Percentiles rank a stretch among this genome's conserved stretches.
phyloP scores from a whole-genome alignment of 1,140 invertebrate species.

The Subanguina moxae region DNA sequence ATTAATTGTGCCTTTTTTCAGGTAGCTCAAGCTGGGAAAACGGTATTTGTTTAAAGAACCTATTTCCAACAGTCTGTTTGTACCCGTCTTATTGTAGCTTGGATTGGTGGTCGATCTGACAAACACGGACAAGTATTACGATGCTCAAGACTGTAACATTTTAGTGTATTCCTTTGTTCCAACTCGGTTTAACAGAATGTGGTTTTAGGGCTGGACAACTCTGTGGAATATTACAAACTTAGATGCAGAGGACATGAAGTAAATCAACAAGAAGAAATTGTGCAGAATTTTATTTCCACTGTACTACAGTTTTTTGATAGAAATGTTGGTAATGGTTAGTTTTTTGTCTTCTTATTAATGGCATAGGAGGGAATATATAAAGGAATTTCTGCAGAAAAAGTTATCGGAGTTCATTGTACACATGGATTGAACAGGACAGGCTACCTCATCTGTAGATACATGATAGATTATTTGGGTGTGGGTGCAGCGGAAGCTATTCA shows the following conservation, averaged over 20 bases:
- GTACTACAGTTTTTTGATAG: conserved; percentile 22
- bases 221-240: conserved; percentile 63
- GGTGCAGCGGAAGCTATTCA: conserved; percentile 16
- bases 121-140: conserved; percentile 69
- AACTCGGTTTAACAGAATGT: too few species aligned
- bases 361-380: not conserved
- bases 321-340: conserved; percentile 15
- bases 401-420: conserved; percentile 79
- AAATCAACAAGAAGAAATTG: conserved; percentile 29
- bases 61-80: too few species aligned
- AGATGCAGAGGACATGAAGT: conserved; percentile 61
- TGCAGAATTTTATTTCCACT: conserved; percentile 28
- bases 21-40: conserved; percentile 50
- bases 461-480: conserved; percentile 17
- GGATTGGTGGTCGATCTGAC: conserved; percentile 70
- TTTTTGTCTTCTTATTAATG: too few species aligned
- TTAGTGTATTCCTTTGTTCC: not conserved
- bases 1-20: not conserved
- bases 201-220: conserved; percentile 20
- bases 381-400: conserved; percentile 17
- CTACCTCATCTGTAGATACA: conserved; percentile 72
- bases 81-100: not conserved
- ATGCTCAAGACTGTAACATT: conserved; percentile 43
- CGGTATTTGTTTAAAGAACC: conserved; percentile 48
- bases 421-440: conserved; percentile 83